These are phyloP conservation scores for Spea multiplicata DNA, from an alignment of 2,113 vertebrate species.

Conservation along the genomic window DNA sequence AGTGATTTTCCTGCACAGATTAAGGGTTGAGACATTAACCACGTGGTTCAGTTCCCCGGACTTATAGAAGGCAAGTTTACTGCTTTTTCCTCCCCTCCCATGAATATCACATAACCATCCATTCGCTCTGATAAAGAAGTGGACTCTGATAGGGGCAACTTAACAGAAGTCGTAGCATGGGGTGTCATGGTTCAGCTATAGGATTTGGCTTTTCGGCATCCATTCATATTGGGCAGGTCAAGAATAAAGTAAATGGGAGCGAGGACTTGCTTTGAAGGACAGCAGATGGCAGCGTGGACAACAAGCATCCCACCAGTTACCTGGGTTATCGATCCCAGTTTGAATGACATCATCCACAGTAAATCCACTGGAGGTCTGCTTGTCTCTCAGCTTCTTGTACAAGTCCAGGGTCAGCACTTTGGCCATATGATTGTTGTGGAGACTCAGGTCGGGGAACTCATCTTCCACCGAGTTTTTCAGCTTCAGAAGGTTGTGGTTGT, in stretches of 20 bases:
- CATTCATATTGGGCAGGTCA: too few species aligned
- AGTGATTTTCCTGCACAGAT: conserved; percentile 77
- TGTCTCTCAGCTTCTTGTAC: conserved; percentile 64
- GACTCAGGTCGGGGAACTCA: conserved; percentile 86
- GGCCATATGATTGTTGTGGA: conserved; percentile 90
- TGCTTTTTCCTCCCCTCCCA: too few species aligned
- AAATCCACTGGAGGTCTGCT: conserved; percentile 69
- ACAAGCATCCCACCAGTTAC: conserved; percentile 60
- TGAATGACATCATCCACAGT: conserved; percentile 76
- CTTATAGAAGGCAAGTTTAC: too few species aligned
- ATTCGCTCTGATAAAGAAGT: too few species aligned
- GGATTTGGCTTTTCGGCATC: too few species aligned
- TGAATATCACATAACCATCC: too few species aligned
- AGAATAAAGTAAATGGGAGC: too few species aligned
- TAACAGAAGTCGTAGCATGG: too few species aligned
- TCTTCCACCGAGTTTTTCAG: conserved; percentile 68
- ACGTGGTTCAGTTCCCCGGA: conserved; percentile 65
- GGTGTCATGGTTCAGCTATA: too few species aligned
- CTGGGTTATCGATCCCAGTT: conserved; percentile 82
- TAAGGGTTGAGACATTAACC: conserved; percentile 82
- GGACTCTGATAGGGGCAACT: too few species aligned
- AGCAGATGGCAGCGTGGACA: conserved; percentile 13
- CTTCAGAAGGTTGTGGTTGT: conserved; percentile 88
- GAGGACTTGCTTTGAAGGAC: conserved; percentile 3
- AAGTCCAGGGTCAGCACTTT: conserved; percentile 69